These are phyloP conservation scores for Megalops atlanticus DNA, from an alignment of 2,113 vertebrate species.

Conservation along the genomic window DNA sequence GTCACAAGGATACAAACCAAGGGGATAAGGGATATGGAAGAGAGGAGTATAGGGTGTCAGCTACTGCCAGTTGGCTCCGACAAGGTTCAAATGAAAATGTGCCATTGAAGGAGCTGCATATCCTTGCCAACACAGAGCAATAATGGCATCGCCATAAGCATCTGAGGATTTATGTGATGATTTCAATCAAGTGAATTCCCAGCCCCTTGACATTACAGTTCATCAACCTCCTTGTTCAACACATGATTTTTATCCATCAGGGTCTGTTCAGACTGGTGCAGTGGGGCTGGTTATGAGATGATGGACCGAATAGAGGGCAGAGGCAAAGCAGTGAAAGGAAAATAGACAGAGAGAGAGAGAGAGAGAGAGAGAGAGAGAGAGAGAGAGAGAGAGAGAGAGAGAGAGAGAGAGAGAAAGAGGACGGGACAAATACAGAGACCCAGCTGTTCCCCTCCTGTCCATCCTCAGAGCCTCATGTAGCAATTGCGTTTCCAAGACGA, in stretches of 20 bases:
- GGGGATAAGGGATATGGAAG: neutral
- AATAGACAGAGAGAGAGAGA: neutral
- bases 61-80: no score
- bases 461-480: neutral
- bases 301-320: neutral
- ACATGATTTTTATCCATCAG: neutral
- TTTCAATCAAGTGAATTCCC: neutral
- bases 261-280: neutral
- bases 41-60: neutral
- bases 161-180: neutral
- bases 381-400: neutral
- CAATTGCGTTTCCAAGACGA: constrained; percentile 12
- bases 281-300: neutral
- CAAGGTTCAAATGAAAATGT: no score
- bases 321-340: neutral
- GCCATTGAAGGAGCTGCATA: no score
- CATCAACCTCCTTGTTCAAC: neutral
- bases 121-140: no score
- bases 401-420: neutral
- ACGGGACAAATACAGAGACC: neutral
- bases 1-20: neutral
- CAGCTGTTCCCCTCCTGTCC: neutral
- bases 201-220: neutral
- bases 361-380: neutral
- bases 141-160: no score